A percentile compares a stretch with the other conserved stretches of the same genome.
Evolutionary conservation across 92 coral and sea anemone genomes (phyloP).

Genomic region (Parazoanthus swiftii): DNA sequence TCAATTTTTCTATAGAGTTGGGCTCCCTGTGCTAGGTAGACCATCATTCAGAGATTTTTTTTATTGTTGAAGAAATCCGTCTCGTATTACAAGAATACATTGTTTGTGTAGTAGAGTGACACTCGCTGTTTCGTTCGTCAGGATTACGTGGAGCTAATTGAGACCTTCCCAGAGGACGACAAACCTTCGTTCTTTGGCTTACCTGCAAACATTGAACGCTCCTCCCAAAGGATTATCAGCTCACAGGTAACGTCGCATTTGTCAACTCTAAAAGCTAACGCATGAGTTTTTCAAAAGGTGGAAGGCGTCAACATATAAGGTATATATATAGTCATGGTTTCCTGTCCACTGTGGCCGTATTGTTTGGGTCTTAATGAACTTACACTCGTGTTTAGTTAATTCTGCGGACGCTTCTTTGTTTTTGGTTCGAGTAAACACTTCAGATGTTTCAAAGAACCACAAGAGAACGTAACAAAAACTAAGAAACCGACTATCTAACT

Average conservation of each 20-base stretch:
- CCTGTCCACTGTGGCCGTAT: too few species aligned
- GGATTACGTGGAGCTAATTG: constrained; percentile 90
- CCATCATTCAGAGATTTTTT: too few species aligned
- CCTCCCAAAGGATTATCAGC: constrained; percentile 95
- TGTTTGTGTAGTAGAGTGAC: background rate
- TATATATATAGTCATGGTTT: background rate
- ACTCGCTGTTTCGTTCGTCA: constrained; percentile 6
- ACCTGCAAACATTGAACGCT: constrained; percentile 97
- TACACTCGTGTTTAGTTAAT: background rate
- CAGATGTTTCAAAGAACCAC: too few species aligned
- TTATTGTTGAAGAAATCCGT: too few species aligned
- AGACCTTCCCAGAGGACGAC: constrained; percentile 92
- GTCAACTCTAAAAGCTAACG: too few species aligned
- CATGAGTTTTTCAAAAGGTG: too few species aligned
- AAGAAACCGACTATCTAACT: too few species aligned
- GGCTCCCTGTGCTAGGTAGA: too few species aligned
- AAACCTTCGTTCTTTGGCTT: constrained; percentile 98
- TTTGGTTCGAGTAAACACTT: background rate
- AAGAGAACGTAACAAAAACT: too few species aligned
- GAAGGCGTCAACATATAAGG: too few species aligned
- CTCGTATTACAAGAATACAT: too few species aligned
- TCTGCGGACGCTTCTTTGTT: background rate
- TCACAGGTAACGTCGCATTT: constrained; percentile 70
- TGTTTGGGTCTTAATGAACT: background rate
- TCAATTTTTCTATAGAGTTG: too few species aligned